These are phyloP conservation scores for Drosophila arizonae DNA, from an alignment of 1,140 invertebrate genomes.

Conservation along the genomic window DNA sequence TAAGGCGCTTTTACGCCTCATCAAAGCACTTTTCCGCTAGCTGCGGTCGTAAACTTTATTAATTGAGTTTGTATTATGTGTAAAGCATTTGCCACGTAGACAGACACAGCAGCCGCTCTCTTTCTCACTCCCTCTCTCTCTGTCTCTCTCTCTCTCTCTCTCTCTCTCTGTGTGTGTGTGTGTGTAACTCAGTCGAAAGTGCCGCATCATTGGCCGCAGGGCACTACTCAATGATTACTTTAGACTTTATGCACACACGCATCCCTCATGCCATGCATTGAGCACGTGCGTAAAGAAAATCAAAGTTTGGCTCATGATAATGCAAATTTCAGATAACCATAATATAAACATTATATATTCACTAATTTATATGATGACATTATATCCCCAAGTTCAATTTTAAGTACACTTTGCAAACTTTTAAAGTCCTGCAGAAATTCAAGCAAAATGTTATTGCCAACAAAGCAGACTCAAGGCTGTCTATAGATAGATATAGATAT, in stretches of 20 bases:
- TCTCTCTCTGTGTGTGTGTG: background rate
- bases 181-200: slow-evolving; percentile 12
- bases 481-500: too few species aligned
- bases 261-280: background rate
- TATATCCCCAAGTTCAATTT: background rate
- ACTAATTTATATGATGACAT: slow-evolving; percentile 29
- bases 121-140: too few species aligned
- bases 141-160: too few species aligned
- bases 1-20: slow-evolving; percentile 64
- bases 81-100: slow-evolving; percentile 1
- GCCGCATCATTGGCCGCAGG: slow-evolving; percentile 36
- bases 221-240: slow-evolving; percentile 38
- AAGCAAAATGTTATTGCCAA: slow-evolving; percentile 3
- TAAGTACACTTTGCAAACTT: background rate
- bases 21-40: slow-evolving; percentile 65
- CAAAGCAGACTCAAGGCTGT: background rate
- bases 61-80: slow-evolving; percentile 69
- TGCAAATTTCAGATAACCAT: slow-evolving; percentile 37
- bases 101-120: too few species aligned
- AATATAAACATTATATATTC: slow-evolving; percentile 1
- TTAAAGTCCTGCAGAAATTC: slow-evolving; percentile 1
- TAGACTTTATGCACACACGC: slow-evolving; percentile 4
- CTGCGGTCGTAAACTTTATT: slow-evolving; percentile 68
- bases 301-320: slow-evolving; percentile 47
- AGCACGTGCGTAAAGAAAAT: slow-evolving; percentile 14